These are phyloP conservation scores for Hypsopygia costalis DNA, from an alignment of 2,888 invertebrate species.

Conservation along the genomic window DNA sequence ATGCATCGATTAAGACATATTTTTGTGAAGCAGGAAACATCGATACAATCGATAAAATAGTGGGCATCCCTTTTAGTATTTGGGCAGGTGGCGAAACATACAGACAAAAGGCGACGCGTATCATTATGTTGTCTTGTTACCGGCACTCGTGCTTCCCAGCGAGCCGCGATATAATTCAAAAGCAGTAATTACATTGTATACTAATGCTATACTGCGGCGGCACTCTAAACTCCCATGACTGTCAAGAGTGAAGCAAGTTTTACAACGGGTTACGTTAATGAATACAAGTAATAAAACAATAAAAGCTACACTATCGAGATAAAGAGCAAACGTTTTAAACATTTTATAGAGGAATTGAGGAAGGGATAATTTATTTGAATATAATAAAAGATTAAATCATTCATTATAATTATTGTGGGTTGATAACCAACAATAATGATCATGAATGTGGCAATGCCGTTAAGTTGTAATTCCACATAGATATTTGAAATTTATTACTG, in stretches of 20 bases:
- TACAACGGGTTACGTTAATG: conserved; percentile 12
- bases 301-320: conserved; percentile 1
- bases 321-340: conserved; percentile 1
- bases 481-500: too few relatives aligned
- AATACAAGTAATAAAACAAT: conserved; percentile 9
- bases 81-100: conserved; percentile 79
- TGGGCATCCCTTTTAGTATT: conserved; percentile 49
- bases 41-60: conserved; percentile 29
- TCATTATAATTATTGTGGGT: neutral
- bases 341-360: neutral
- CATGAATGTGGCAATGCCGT: too few relatives aligned
- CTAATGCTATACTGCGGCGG: conserved; percentile 42
- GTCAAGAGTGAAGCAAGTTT: conserved; percentile 22
- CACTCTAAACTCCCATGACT: conserved; percentile 35
- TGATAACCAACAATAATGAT: too few relatives aligned
- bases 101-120: conserved; percentile 71
- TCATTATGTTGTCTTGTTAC: conserved; percentile 80
- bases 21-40: too few relatives aligned
- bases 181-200: conserved; percentile 65
- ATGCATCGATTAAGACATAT: too few relatives aligned
- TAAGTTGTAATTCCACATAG: too few relatives aligned
- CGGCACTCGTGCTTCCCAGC: conserved; percentile 63
- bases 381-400: conserved; percentile 1
- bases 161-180: conserved; percentile 61
- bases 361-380: neutral